phyloP scores from a whole-genome alignment of 2,113 vertebrate species.

The Archilochus colubris region DNA sequence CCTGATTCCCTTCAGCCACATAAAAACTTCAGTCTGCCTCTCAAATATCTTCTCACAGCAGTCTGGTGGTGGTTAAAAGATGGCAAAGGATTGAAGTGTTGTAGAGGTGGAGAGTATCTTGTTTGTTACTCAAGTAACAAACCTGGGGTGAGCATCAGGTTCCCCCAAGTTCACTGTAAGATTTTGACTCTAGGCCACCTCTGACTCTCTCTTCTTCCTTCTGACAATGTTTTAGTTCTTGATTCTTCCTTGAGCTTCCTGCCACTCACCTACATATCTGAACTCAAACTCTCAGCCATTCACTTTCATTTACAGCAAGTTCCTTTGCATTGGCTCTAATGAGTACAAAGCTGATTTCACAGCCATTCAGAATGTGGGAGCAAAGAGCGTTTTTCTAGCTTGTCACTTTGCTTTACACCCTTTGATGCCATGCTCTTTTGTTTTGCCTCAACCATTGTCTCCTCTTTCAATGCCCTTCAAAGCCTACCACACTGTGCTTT shows the following conservation, averaged over 20 bases:
- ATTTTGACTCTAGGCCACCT: slow-evolving; percentile 4
- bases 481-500: slow-evolving; percentile 37
- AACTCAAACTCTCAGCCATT: slow-evolving; percentile 55
- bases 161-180: neutral
- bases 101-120: neutral
- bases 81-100: neutral
- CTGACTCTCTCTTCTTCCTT: slow-evolving; percentile 1
- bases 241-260: neutral
- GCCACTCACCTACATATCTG: slow-evolving; percentile 41
- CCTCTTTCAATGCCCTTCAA: slow-evolving; percentile 50
- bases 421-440: slow-evolving; percentile 60
- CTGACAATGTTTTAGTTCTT: neutral
- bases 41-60: neutral
- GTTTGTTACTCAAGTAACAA: neutral
- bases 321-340: slow-evolving; percentile 39
- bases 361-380: slow-evolving; percentile 63
- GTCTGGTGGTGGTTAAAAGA: neutral
- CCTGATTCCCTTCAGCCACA: neutral
- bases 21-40: neutral
- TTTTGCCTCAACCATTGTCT: slow-evolving; percentile 58
- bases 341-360: slow-evolving; percentile 61
- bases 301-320: slow-evolving; percentile 53
- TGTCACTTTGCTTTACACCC: slow-evolving; percentile 62
- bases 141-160: neutral
- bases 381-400: slow-evolving; percentile 59